These are phyloP conservation scores for Seriola aureovittata DNA, from an alignment of 2,113 vertebrate species.

Conservation along the genomic window DNA sequence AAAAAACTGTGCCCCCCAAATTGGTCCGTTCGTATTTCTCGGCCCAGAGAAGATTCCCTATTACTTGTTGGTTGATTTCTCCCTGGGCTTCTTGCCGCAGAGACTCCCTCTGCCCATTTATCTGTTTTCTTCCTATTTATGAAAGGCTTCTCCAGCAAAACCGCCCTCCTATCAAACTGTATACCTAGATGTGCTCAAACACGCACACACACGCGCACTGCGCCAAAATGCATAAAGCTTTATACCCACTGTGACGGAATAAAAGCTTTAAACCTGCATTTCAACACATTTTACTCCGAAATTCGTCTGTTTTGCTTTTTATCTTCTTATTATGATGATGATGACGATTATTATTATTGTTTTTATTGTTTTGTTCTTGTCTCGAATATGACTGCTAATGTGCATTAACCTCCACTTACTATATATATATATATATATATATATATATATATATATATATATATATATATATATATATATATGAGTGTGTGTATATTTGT, in stretches of 20 bases:
- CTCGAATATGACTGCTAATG: background rate
- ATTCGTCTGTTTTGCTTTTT: too few species aligned
- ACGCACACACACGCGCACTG: background rate
- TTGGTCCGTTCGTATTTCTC: constrained; percentile 82
- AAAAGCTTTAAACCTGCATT: background rate
- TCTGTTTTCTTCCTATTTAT: constrained; percentile 80
- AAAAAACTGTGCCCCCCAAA: constrained; percentile 82
- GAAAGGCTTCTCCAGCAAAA: constrained; percentile 62
- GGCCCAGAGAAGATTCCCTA: constrained; percentile 82
- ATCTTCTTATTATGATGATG: too few species aligned
- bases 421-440: background rate
- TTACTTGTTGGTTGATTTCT: constrained; percentile 84
- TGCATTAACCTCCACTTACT: background rate
- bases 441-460: background rate
- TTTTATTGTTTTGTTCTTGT: background rate
- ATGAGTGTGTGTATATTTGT: too few species aligned
- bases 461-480: background rate
- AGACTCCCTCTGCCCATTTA: constrained; percentile 73
- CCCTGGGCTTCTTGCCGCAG: constrained; percentile 71
- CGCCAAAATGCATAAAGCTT: constrained; percentile 16
- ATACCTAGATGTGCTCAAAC: constrained; percentile 36
- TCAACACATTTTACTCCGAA: background rate
- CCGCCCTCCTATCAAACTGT: constrained; percentile 51
- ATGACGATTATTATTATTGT: background rate
- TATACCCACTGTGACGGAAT: background rate